Conservation (phyloP, 2,113 vertebrate species). For the Micromys minutus region DNA sequence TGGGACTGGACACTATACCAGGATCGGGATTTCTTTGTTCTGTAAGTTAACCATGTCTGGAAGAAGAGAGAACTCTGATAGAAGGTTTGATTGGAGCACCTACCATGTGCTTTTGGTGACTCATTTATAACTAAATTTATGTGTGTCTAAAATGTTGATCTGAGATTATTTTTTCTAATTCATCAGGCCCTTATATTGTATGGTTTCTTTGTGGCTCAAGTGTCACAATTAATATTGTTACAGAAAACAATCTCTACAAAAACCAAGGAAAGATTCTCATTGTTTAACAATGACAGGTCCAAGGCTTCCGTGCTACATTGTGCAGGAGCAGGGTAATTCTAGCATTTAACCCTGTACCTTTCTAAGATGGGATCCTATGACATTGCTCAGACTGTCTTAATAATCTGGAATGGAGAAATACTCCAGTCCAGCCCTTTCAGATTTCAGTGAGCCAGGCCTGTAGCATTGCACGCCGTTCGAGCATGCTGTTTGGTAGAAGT, state of each 20-base stretch:
- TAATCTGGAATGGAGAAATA: background rate
- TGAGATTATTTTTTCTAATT: background rate
- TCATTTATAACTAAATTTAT: background rate
- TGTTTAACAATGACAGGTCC: background rate
- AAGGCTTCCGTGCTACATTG: rapidly evolving
- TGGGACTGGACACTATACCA: slow-evolving; percentile 90
- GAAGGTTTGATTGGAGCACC: slow-evolving; percentile 14
- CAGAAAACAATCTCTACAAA: background rate
- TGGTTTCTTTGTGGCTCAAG: background rate
- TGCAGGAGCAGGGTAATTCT: background rate
- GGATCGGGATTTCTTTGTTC: slow-evolving; percentile 92
- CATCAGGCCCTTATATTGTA: background rate
- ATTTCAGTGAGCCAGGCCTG: background rate
- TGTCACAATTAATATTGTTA: background rate
- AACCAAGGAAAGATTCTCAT: background rate
- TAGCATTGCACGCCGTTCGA: background rate
- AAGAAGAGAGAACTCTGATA: slow-evolving; percentile 8
- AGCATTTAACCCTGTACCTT: too few species aligned
- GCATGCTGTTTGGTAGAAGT: background rate
- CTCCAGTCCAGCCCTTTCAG: background rate
- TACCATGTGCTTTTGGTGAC: background rate
- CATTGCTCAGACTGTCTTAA: background rate
- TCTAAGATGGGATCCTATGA: background rate
- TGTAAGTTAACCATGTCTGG: slow-evolving; percentile 82
- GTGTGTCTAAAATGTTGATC: slow-evolving; percentile 12